These are phyloP conservation scores for Hozukius guyotensis DNA, from an alignment of 2,797 vertebrate genomes.

Conservation along the genomic window DNA sequence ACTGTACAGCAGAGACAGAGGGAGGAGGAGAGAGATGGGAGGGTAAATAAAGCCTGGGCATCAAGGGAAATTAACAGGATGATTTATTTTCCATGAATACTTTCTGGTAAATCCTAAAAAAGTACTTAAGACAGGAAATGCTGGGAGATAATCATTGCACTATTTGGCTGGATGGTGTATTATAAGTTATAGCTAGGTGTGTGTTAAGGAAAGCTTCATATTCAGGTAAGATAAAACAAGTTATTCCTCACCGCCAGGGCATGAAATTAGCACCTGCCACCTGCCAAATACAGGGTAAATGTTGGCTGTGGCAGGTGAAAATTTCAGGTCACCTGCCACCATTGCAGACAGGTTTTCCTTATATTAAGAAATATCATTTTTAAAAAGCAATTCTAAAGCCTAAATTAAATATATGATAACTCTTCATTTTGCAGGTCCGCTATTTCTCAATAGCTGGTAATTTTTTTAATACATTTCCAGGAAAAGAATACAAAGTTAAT, in stretches of 20 bases:
- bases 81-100: neutral
- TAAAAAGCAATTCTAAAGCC: too few species aligned
- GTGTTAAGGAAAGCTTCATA: neutral
- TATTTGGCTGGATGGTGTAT: neutral
- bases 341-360: too few species aligned
- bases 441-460: too few species aligned
- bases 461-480: too few species aligned
- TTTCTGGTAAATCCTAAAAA: neutral
- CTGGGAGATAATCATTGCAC: neutral
- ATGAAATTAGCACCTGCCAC: too few species aligned
- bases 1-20: constrained; percentile 52
- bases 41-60: neutral
- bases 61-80: constrained; percentile 2
- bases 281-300: too few species aligned
- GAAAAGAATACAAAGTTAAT: too few species aligned
- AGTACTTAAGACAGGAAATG: neutral
- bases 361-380: too few species aligned
- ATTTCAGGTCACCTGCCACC: too few species aligned
- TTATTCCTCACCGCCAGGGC: constrained; percentile 72
- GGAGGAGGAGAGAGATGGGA: neutral
- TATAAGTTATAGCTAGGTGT: neutral
- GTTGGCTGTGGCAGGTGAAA: too few species aligned
- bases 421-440: too few species aligned
- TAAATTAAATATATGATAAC: too few species aligned
- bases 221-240: neutral